Base-by-base conservation (phyloP, 2,888 invertebrate species). In the Lochmaea capreae region DNA sequence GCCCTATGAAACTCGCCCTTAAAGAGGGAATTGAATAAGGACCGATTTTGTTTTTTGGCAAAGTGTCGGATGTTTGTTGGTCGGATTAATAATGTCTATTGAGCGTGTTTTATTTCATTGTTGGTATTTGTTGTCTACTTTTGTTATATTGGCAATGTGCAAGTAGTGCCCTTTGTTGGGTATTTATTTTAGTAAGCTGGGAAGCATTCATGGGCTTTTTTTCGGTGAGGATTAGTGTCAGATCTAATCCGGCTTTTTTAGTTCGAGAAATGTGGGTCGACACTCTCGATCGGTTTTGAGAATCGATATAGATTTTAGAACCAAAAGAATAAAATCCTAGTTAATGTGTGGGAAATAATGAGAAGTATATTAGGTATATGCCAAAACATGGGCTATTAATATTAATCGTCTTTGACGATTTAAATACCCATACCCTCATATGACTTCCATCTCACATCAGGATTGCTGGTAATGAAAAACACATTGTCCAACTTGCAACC, bases 51-150 rank as follows among this genome's bases (percentile, higher is more conserved):
- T 72, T 77, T 77, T 78, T 71, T 71, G 72, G 67, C 71, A 77
- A 86, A 84, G 85, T 85, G 85, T 85, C 83, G 84, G 84, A 84
- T 85, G 85, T 86, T 86, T 85, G 84, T 83, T 83, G 85, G 85
- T 84, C 80, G 87, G 86, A 86, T 87, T 87, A 86, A 85, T 85
- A 83, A 81, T 86, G 85, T 87, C 87, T 87, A 87, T 87, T 87
- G 87, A 87, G 87, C 87, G 87, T 87, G 86, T 86, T 86, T 86
- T 86, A 87, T 86, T 87, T 86, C 86, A 87, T 87, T 87, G 87
- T 87, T 86, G 86, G 85, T 84, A 83, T 87, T 87, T 87, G 86
- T 87, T 87, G 87, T 86, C 85, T 85, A 84, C 86, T 84, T 85
- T 86, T 87, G 86, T 86, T 84, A 83, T 81, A 82, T 83, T 83